A percentile compares a stretch with the other conserved stretches of the same genome.
phyloP scores from a whole-genome alignment of 1,140 invertebrate species.

The Ericerus pela region DNA sequence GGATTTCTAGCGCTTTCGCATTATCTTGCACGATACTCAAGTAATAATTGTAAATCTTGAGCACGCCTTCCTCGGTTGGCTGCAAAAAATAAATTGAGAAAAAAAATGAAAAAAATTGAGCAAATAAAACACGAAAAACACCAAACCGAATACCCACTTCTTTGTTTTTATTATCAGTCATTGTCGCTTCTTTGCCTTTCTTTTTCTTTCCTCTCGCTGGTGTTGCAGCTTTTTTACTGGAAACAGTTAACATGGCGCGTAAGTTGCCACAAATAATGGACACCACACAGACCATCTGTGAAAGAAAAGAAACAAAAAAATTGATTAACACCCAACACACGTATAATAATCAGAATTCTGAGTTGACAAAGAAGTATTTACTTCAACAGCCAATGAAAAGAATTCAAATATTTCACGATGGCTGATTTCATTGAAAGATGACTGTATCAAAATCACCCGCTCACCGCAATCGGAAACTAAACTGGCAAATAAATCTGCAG shows the following conservation, averaged over 20 bases:
- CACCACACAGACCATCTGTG: neutral
- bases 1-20: neutral
- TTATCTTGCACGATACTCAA: neutral
- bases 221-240: neutral
- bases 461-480: neutral
- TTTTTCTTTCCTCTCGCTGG: neutral
- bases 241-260: neutral
- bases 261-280: neutral
- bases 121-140: too few species aligned
- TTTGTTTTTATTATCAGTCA: neutral
- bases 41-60: neutral
- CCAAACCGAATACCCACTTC: neutral
- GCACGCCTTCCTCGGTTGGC: neutral
- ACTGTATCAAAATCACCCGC: neutral
- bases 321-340: neutral
- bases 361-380: neutral
- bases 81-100: neutral
- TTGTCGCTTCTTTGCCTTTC: neutral
- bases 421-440: neutral
- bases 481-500: neutral
- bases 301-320: neutral
- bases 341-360: neutral
- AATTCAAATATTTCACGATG: neutral
- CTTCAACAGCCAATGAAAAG: neutral
- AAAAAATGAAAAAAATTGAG: too few species aligned